Evolutionary conservation across 1,140 invertebrate genomes (phyloP).

Genomic region (Atta colombica): DNA sequence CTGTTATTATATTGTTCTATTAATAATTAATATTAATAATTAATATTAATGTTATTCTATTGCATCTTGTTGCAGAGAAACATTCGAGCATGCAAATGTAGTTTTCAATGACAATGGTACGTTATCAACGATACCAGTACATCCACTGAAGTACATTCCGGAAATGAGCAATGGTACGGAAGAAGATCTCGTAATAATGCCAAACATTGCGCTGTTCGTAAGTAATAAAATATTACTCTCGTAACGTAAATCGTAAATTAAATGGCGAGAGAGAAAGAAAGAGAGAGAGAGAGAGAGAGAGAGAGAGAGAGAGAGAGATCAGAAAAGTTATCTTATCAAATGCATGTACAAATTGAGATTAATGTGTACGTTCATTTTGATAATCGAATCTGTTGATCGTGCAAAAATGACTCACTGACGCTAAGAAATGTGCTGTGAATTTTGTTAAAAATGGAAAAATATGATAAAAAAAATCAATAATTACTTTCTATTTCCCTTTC

Average conservation of each 20-base stretch:
- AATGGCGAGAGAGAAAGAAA: too few relatives aligned
- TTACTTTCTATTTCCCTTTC: background rate
- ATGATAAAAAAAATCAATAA: background rate
- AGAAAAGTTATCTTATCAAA: background rate
- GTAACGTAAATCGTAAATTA: slow-evolving; percentile 2
- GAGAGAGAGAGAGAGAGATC: too few relatives aligned
- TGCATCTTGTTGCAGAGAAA: slow-evolving; percentile 87
- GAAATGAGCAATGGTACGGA: slow-evolving; percentile 90
- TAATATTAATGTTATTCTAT: background rate
- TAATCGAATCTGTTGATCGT: background rate
- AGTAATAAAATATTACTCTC: slow-evolving; percentile 82
- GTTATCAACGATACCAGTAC: slow-evolving; percentile 89
- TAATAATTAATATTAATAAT: background rate
- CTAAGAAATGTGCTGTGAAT: background rate
- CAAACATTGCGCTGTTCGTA: slow-evolving; percentile 96
- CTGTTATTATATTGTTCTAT: too few relatives aligned
- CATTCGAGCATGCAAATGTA: slow-evolving; percentile 89
- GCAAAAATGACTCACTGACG: background rate
- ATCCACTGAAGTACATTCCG: slow-evolving; percentile 91
- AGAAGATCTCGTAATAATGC: slow-evolving; percentile 92
- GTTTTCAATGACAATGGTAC: slow-evolving; percentile 93
- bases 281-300: too few relatives aligned
- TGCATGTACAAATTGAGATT: background rate
- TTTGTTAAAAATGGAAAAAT: background rate
- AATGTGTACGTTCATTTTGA: slow-evolving; percentile 11